A percentile compares a stretch with the other conserved stretches of the same genome.
These are phyloP conservation scores for Latrodectus elegans DNA, from an alignment of 2,888 invertebrate genomes.

Conservation along the genomic window DNA sequence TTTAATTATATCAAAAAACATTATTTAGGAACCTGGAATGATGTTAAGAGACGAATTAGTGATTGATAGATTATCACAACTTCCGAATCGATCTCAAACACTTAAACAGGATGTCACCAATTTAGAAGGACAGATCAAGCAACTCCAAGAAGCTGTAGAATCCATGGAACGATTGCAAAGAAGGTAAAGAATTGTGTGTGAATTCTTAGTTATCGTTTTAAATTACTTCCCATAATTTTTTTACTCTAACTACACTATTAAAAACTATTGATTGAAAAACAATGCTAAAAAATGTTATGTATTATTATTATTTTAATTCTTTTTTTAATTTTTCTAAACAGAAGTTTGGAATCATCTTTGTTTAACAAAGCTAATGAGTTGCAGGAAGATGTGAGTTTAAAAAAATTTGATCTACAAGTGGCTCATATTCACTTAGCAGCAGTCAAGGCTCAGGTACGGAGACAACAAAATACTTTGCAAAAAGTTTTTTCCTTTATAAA, in stretches of 20 bases:
- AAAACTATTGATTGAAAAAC: neutral
- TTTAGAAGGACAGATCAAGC: conserved; percentile 89
- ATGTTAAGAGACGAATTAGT: conserved; percentile 88
- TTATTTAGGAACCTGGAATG: conserved; percentile 61
- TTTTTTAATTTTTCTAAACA: conserved; percentile 72
- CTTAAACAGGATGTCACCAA: conserved; percentile 88
- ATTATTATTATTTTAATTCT: neutral
- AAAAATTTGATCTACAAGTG: conserved; percentile 92
- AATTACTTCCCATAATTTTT: too few species aligned
- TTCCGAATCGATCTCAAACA: conserved; percentile 84
- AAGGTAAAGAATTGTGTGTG: conserved; percentile 76
- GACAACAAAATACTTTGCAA: too few species aligned
- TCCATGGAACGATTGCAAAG: conserved; percentile 87
- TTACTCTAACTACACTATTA: too few species aligned
- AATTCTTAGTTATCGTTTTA: neutral
- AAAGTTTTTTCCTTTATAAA: too few species aligned
- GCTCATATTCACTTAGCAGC: conserved; percentile 93
- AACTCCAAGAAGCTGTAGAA: conserved; percentile 89
- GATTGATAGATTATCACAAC: conserved; percentile 84
- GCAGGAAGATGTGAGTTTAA: conserved; percentile 95
- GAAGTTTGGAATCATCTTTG: conserved; percentile 85
- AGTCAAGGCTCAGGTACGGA: conserved; percentile 89
- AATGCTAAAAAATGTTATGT: neutral
- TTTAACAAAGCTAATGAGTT: conserved; percentile 96
- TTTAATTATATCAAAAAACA: neutral